Evolutionary conservation across 2,888 invertebrate species (phyloP).

Genomic region (Arrhopalites spinosus): DNA sequence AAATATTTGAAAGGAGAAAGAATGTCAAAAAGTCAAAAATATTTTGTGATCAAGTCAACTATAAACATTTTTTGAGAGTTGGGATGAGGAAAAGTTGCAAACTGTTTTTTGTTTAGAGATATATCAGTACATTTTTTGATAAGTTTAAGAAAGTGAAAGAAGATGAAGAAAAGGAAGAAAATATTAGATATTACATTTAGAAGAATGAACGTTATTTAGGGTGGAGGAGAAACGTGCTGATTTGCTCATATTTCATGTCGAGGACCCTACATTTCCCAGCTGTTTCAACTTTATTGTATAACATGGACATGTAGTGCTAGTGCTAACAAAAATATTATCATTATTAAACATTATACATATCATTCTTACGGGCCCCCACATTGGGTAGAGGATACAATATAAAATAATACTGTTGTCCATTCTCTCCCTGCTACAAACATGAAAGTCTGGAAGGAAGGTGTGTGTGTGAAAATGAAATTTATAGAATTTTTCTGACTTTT

Average conservation of each 20-base stretch:
- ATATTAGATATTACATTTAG: constrained; percentile 19
- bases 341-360: not conserved
- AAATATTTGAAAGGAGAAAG: not conserved
- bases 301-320: not conserved
- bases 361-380: too few species aligned
- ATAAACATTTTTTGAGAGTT: too few species aligned
- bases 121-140: too few species aligned
- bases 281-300: not conserved
- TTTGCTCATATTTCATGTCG: constrained; percentile 44
- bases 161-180: not conserved
- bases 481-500: too few species aligned
- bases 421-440: not conserved
- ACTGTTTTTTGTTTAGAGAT: too few species aligned
- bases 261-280: constrained; percentile 22
- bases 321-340: not conserved
- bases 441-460: not conserved
- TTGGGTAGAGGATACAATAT: too few species aligned
- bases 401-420: not conserved
- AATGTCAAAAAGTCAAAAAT: too few species aligned
- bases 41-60: too few species aligned
- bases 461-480: not conserved
- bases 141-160: not conserved
- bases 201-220: constrained; percentile 27
- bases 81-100: too few species aligned
- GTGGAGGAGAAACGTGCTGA: constrained; percentile 41